Base-by-base conservation (phyloP, 2,113 vertebrate genomes). In the Brachypteracias leptosomus region DNA sequence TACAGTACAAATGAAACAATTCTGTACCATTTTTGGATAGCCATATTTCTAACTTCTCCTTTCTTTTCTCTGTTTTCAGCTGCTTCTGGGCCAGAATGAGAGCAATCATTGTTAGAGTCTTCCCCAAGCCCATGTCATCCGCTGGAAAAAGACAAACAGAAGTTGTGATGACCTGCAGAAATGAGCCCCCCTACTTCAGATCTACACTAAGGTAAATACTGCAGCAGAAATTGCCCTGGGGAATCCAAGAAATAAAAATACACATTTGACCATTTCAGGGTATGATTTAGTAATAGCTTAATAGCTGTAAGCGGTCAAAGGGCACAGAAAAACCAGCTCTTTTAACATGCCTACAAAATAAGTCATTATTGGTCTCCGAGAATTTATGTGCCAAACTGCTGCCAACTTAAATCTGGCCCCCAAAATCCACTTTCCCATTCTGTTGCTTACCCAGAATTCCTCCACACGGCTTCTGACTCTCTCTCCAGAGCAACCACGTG, bases 121-220 rank as follows among this genome's bases (percentile, higher is more conserved):
- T 99, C 36, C 99, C 99, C 89, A 99, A 95, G 54, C 99, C 99
- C 99, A 99, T 99, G 95, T 99, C 99, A 96, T 99, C 99, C 8
- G 99, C 99, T 99, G 93, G 31, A 94, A 95, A 91, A 47, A 93
- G 38, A 95, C 20, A 70, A 21, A 95, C 7, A n/a, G 9, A 86
- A 63, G 33, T 79, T 59, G 73, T 2, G 19, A 73, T 67, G 35
- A 89, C 7, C 14, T 33, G 25, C 38, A 59, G 70, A 71, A 86
- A 79, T 21, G 9, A 87, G 40, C 4, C 13, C 21, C 7, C 11
- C 18, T 24, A 51, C 17, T 36, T 74, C 68, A 83, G 26, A 72
- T 28, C 75, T 57, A 52, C 46, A 24, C 24, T 4, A 52, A 90
- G 11, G 49, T 29, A 78, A 44, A 63, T 22, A 51, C 6, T 16